phyloP scores from a whole-genome alignment of 2,797 vertebrate genomes.

The Aselliscus stoliczkanus region DNA sequence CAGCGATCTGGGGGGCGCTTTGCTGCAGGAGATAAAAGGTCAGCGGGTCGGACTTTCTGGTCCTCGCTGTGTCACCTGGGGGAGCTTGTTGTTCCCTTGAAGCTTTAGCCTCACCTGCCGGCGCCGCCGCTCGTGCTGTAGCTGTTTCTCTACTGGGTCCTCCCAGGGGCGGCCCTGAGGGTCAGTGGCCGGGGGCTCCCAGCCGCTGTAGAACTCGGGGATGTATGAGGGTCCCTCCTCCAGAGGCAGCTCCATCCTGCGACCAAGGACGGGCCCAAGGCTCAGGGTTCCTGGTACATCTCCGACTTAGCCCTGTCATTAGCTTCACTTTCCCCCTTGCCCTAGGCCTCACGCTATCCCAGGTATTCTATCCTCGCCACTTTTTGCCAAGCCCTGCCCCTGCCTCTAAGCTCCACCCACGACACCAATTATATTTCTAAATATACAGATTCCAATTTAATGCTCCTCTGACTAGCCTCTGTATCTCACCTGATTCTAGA shows the following conservation, averaged over 20 bases:
- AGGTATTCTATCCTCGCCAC: neutral
- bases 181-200: conserved; percentile 83
- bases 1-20: conserved; percentile 53
- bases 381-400: neutral
- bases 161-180: conserved; percentile 86
- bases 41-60: neutral
- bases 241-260: conserved; percentile 81
- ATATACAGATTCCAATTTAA: neutral
- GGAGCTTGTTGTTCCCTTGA: neutral
- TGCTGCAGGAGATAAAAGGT: neutral
- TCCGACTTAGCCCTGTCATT: neutral
- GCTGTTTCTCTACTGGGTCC: conserved; percentile 89
- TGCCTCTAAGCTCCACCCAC: neutral
- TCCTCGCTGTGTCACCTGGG: neutral
- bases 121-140: conserved; percentile 85
- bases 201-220: conserved; percentile 86
- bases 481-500: neutral
- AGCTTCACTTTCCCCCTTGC: neutral
- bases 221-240: conserved; percentile 80
- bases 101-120: conserved; percentile 79
- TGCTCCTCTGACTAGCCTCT: neutral
- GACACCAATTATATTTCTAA: neutral
- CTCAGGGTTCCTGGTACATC: neutral
- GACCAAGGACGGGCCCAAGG: neutral
- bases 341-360: neutral